Base-by-base conservation (phyloP, 2,113 vertebrate species). In the Odobenus rosmarus region DNA sequence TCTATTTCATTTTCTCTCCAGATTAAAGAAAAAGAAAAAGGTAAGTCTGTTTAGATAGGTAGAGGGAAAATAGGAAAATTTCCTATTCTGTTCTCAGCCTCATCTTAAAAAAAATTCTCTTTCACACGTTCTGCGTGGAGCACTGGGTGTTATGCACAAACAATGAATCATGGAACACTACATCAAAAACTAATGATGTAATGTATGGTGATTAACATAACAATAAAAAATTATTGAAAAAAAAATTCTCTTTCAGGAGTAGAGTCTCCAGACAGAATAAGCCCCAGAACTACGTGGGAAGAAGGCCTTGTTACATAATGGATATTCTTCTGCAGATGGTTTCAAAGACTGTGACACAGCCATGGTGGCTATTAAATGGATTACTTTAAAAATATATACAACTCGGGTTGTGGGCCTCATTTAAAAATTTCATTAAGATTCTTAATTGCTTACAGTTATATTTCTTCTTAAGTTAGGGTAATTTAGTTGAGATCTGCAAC, bases 391-490 rank as follows among this genome's bases (percentile, higher is more conserved):
- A 69, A 64, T 64, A 67, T 16, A 51, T 31, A 85, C 8, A 81
- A 72, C 9, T 24, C 87, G n/a, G 26, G 74, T 39, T 77, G 57
- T 88, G 64, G 28, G 31, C 10, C 26, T 83, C 82, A 91, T 79
- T 96, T 95, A 51, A 42, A 93, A 72, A 74, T 86, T 91, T 83
- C 90, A 84, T 79, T 88, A 71, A 93, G 85, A 90, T 84, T 83
- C 26, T 55, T 36, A 46, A 83, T 61, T 89, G 71, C 49, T 90
- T 76, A 42, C 16, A 55, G 59, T 86, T 79, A 3, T 49, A 67
- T 72, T 86, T 92, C 77, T 91, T 93, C 64, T 90, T 57, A 83
- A 94, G 36, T 57, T 59, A 74, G 59, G 46, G 31, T 61, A 33
- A 33, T 80, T 61, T 89, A 42, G 42, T 79, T 93, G 59, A 59